Evolutionary conservation across 2,888 invertebrate species (phyloP).

Genomic region (Ecdyonurus torrentis): DNA sequence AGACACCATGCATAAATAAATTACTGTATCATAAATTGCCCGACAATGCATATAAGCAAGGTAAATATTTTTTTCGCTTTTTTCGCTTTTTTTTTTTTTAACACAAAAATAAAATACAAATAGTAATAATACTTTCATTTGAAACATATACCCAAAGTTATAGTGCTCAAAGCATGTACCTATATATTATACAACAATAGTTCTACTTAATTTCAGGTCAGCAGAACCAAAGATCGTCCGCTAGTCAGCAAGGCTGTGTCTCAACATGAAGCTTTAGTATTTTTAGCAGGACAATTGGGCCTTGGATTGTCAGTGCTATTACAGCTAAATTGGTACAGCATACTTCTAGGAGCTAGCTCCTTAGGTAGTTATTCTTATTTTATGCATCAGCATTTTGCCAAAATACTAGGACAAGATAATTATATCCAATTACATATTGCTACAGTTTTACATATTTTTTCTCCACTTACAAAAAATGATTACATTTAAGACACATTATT

Average conservation of each 20-base stretch:
- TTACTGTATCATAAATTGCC: conserved; percentile 8
- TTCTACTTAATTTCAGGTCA: conserved; percentile 53
- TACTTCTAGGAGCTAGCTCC: conserved; percentile 64
- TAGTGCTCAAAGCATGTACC: no score
- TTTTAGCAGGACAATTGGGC: conserved; percentile 68
- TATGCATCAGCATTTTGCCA: no score
- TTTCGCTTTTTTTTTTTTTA: not conserved
- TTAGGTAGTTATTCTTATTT: no score
- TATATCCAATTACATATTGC: no score
- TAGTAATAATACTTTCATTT: no score
- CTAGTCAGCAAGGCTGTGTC: conserved; percentile 66
- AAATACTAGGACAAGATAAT: no score
- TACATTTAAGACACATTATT: no score
- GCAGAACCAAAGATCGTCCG: conserved; percentile 70
- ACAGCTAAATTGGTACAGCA: conserved; percentile 82
- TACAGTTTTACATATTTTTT: no score
- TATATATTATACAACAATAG: no score
- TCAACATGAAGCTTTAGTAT: conserved; percentile 54
- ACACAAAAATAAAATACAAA: not conserved
- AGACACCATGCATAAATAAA: no score
- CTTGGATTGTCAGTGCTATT: conserved; percentile 63
- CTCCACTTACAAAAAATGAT: no score
- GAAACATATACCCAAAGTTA: no score
- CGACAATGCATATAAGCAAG: not conserved
- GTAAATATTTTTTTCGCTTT: not conserved